A percentile compares a stretch with the other conserved stretches of the same genome.
phyloP scores from a whole-genome alignment of 2,888 invertebrate species.

The Pachycephus smyrnensis region DNA sequence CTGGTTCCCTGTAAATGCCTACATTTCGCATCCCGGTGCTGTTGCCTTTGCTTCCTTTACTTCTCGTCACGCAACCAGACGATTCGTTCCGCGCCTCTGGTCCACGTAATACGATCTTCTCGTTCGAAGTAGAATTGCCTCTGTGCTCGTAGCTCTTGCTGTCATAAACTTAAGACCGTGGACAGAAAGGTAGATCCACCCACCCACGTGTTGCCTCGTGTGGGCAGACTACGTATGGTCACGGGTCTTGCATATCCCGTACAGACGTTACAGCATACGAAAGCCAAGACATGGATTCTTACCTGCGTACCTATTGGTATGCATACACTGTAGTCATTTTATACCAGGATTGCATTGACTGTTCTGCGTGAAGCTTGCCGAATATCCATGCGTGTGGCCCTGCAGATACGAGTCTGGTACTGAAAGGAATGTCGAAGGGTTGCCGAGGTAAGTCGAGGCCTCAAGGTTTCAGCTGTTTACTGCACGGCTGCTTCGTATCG shows the following conservation, averaged over 20 bases:
- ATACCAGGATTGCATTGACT: background rate
- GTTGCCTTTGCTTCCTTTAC: background rate
- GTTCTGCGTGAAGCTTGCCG: background rate
- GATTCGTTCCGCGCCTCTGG: background rate
- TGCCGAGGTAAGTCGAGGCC: background rate
- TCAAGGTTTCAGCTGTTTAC: background rate
- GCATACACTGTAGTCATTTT: background rate
- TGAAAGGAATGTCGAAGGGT: background rate
- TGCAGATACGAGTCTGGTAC: background rate
- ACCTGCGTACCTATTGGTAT: background rate
- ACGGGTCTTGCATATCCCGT: background rate
- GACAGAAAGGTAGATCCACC: background rate
- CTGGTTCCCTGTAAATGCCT: background rate
- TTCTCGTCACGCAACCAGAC: background rate
- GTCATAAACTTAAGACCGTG: background rate
- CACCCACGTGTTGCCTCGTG: background rate
- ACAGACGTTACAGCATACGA: background rate
- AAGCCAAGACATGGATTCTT: background rate
- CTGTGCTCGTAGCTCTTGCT: background rate
- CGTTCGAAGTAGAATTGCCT: background rate
- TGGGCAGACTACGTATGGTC: background rate
- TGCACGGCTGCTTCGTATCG: background rate
- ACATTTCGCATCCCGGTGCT: background rate
- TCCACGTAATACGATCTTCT: constrained; percentile 6
- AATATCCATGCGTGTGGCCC: background rate